Evolutionary conservation across 2,888 invertebrate species (phyloP).

Genomic region (Escarpia spicata): DNA sequence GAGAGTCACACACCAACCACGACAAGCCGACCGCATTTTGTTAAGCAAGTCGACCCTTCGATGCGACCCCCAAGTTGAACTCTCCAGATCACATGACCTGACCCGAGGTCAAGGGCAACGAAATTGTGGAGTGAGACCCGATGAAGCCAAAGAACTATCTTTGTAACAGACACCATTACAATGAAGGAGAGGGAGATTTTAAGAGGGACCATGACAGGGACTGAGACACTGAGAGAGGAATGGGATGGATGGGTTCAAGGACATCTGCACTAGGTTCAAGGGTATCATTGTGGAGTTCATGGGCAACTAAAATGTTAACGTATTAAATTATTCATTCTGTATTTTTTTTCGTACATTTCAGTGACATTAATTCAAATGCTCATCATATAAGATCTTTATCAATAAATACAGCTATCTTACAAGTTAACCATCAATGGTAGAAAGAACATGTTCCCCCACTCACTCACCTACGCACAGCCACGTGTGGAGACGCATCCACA

Average conservation of each 20-base stretch:
- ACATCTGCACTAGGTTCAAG: no score
- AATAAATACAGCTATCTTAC: no score
- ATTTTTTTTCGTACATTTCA: no score
- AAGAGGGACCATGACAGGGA: no score
- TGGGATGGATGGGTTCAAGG: no score
- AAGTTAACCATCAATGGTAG: constrained; percentile 33
- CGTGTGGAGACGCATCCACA: constrained; percentile 80
- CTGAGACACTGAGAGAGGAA: no score
- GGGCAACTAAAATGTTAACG: no score
- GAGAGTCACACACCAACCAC: constrained; percentile 72
- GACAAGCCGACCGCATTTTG: constrained; percentile 67
- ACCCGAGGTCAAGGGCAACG: constrained; percentile 71
- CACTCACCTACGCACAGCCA: constrained; percentile 47
- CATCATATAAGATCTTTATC: no score
- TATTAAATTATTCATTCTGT: no score
- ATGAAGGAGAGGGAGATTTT: no score
- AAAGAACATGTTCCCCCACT: constrained; percentile 24
- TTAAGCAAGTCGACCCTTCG: constrained; percentile 73
- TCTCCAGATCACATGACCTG: constrained; percentile 67
- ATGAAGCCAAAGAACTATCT: constrained; percentile 67
- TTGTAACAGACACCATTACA: neutral
- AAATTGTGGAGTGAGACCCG: constrained; percentile 82
- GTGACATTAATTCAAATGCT: no score
- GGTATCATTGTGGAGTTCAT: no score
- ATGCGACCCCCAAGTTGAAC: constrained; percentile 75